Conservation (phyloP, 2,888 invertebrate genomes). For the Auanema freiburgensis region DNA sequence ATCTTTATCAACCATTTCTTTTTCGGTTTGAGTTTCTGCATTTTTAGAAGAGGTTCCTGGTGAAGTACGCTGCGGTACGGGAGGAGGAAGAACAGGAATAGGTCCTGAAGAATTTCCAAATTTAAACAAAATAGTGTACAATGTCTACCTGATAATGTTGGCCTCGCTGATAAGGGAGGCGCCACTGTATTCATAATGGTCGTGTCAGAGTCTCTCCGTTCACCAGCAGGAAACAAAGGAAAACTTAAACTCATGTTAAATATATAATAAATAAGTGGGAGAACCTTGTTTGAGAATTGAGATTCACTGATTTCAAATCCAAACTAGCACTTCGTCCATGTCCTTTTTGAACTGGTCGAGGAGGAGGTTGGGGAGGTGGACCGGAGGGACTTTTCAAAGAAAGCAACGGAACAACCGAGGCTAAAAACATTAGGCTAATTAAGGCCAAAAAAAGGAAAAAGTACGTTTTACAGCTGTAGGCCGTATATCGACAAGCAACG, state of each 20-base stretch:
- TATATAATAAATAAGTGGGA: no score
- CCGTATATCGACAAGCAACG: conserved; percentile 56
- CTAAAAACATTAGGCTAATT: neutral
- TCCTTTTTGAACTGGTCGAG: conserved; percentile 48
- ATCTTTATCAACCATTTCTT: conserved; percentile 12
- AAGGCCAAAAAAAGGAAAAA: neutral
- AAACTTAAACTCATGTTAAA: no score
- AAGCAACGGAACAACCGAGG: conserved; percentile 22
- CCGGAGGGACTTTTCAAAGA: conserved; percentile 49
- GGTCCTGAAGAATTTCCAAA: neutral
- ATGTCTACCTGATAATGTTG: no score
- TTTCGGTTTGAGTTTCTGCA: conserved; percentile 24
- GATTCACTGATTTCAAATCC: conserved; percentile 47
- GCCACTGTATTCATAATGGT: no score
- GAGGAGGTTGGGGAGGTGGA: conserved; percentile 61
- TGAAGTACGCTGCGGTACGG: conserved; percentile 3
- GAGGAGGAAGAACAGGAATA: neutral
- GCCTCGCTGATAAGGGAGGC: no score
- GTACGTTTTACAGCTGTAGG: conserved; percentile 51
- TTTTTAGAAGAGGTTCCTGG: conserved; percentile 7
- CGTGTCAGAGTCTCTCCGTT: no score
- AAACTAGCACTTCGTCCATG: conserved; percentile 59
- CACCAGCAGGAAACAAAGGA: no score
- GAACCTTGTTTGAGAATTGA: neutral
- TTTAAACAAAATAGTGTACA: no score